Percentiles rank a stretch among this genome's conserved stretches.
Conservation (phyloP, 2,113 vertebrate species). For the Seriola rivoliana region DNA sequence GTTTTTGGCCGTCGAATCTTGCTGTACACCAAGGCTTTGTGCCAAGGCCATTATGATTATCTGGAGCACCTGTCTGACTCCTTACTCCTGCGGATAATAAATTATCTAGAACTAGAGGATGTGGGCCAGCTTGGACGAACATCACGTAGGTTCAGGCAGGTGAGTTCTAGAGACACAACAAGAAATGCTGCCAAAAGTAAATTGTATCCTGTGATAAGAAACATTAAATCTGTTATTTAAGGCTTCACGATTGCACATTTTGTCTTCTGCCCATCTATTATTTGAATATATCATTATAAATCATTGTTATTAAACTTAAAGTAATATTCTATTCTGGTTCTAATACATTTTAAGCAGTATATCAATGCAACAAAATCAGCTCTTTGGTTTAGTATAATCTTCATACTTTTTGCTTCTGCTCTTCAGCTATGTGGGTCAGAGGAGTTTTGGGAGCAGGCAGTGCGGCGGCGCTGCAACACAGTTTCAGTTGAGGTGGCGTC, state of each 20-base stretch:
- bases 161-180: conserved; percentile 61
- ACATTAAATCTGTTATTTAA: background rate
- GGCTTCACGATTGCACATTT: background rate
- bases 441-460: conserved; percentile 85
- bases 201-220: background rate
- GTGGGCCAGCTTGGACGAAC: conserved; percentile 85
- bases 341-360: background rate
- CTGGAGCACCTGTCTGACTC: conserved; percentile 86
- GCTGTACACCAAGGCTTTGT: conserved; percentile 84
- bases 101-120: conserved; percentile 88
- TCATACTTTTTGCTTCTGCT: background rate
- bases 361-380: background rate
- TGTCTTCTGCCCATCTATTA: background rate
- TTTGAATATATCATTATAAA: background rate
- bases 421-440: conserved; percentile 84
- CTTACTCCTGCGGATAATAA: conserved; percentile 86
- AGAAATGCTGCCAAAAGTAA: background rate
- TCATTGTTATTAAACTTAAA: background rate
- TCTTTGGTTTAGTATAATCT: background rate
- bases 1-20: conserved; percentile 85
- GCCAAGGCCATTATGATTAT: conserved; percentile 86
- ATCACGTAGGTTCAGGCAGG: conserved; percentile 84
- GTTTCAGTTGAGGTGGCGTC: conserved; percentile 82
- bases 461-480: conserved; percentile 71
- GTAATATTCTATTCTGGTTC: background rate